Evolutionary conservation across 2,797 vertebrate species (phyloP), one percentile per base, ranked within the genome.

Genomic region (Poecilia velifera): DNA sequence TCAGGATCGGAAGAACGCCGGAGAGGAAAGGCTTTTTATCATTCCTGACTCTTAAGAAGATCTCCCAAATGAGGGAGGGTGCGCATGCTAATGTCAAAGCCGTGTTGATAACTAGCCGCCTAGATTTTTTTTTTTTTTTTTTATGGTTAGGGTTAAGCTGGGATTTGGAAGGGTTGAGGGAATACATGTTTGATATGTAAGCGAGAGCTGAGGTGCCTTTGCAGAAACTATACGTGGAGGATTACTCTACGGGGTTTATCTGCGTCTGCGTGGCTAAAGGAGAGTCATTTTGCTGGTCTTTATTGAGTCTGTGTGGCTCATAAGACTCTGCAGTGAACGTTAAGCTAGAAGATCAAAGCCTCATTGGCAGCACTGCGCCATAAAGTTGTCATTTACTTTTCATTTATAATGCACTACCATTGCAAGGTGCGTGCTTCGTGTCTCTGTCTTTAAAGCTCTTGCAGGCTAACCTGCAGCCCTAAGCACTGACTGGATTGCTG

Each of bases 131-230:
- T 64, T 34, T 25, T 55, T 66, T 41, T 68, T 39, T 70, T 43
- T 91, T 73, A 10, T 90, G 92, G 91, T 88, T 89, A 93, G 93
- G 93, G 93, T 94, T 95, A 95, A 95, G 89, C 91, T 90, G 88
- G 93, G 93, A 94, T 95, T 95, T 93, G 86, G 87, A 86, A 78
- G 79, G 90, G 89, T 90, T 87, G 86, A 86, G 90, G 84, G 92
- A 94, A 93, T 94, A 93, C 92, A 93, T 91, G 91, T 94, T 94
- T 93, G 93, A 95, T 94, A 94, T 93, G 91, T 91, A 89, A 94
- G 89, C 20, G 79, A 76, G 84, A 79, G 87, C 82, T 77, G 92
- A 92, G 93, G 93, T 94, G 93, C 91, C 91, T 94, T 93, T 94
- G 90, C 88, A 78, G 53, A 81, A 85, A 83, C 84, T 87, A 86